Base-by-base conservation (phyloP, 2,797 vertebrate species). In the Lateolabrax maculatus region DNA sequence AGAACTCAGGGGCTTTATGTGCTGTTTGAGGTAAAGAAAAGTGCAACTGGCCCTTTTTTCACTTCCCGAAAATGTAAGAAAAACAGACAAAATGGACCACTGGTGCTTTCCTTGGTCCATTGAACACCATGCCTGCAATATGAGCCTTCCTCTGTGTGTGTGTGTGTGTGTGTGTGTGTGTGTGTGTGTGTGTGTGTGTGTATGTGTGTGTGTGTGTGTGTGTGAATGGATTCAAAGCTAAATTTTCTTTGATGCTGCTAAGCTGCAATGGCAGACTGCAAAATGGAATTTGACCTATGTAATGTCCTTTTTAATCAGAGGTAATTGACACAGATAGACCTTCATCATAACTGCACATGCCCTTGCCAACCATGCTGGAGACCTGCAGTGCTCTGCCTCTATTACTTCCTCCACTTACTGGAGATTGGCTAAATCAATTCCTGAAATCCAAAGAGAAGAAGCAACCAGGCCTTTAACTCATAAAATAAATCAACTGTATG, bases 291-390 rank as follows among this genome's bases (percentile, higher is more conserved):
- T 90, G 86, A 90, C 80, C 81, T 80, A 52, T 62, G 61, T 53
- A 67, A 90, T 81, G 89, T 87, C 87, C 80, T 80, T 89, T 90
- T 85, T 86, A 90, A 92, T 90, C 80, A 89, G 80, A 75, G 48
- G 53, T 89, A 89, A 91, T 90, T 89, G 83, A 87, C 87, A 89
- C 65, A 81, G 76, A 84, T 85, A 87, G 83, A 81, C 87, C 74
- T 87, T 87, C 80, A 76, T 84, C 74, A 78, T 80, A 64, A 73
- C 71, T 68, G 57, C 58, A 23, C 21, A 58, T 85, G 84, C 56
- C 85, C 84, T 92, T 88, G 78, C 65, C 60, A 78, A 60, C 66
- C 70, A 18, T 34, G 67, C 65, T 27, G 25, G 25, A 77, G 61
- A n/a, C 64, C 73, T 60, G 79, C 66, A 79, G 49, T 36, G 79